Conservation (phyloP, 2,888 invertebrate genomes). For the Cryptus armator region DNA sequence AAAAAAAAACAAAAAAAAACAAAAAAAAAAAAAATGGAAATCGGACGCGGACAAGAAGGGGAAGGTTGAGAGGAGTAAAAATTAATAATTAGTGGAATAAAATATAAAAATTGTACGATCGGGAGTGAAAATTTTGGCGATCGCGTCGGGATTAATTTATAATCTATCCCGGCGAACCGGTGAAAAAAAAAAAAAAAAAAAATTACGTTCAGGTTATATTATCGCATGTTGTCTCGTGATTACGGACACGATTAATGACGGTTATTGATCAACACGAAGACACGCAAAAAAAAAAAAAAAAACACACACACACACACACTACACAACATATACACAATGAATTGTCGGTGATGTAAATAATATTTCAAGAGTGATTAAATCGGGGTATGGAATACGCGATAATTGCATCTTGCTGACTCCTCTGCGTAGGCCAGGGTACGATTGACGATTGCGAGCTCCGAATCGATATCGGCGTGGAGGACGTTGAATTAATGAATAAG, state of each 20-base stretch:
- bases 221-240: slow-evolving; percentile 52
- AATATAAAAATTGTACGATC: slow-evolving; percentile 62
- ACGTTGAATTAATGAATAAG: slow-evolving; percentile 54
- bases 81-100: slow-evolving; percentile 67
- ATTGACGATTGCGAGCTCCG: slow-evolving; percentile 34
- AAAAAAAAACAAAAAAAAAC: slow-evolving; percentile 41
- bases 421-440: slow-evolving; percentile 40
- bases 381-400: slow-evolving; percentile 40
- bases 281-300: slow-evolving; percentile 1
- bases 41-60: slow-evolving; percentile 56
- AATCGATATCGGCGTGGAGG: slow-evolving; percentile 17
- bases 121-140: slow-evolving; percentile 53
- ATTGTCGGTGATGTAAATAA: slow-evolving; percentile 59
- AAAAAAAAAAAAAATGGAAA: slow-evolving; percentile 35
- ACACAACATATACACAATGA: slow-evolving; percentile 41
- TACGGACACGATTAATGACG: slow-evolving; percentile 69
- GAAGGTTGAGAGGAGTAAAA: slow-evolving; percentile 60
- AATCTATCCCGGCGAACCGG: slow-evolving; percentile 29
- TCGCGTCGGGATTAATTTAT: slow-evolving; percentile 53
- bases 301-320: slow-evolving; percentile 32
- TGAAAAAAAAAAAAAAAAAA: slow-evolving; percentile 26
- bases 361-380: slow-evolving; percentile 35
- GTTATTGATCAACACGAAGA: slow-evolving; percentile 69
- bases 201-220: slow-evolving; percentile 36
- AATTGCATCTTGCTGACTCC: slow-evolving; percentile 48